These are phyloP conservation scores for Cettia cetti DNA, from an alignment of 2,113 vertebrate genomes.

Conservation along the genomic window DNA sequence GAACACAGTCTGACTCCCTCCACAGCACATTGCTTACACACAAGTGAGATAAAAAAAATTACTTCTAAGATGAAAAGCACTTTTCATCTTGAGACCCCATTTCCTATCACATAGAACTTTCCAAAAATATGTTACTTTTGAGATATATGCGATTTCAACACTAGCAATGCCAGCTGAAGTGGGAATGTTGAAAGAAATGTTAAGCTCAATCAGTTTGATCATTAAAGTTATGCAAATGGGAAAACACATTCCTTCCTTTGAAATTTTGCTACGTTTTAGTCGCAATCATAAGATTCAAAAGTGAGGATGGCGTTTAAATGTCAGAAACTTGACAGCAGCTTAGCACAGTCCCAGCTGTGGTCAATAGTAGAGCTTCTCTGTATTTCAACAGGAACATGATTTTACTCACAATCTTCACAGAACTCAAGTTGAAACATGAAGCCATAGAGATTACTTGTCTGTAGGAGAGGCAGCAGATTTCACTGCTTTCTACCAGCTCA, in stretches of 20 bases:
- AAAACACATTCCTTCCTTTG: neutral
- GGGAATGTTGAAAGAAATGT: constrained; percentile 25
- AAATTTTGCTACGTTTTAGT: neutral
- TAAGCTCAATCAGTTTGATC: constrained; percentile 9
- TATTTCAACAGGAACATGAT: neutral
- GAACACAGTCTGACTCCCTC: neutral
- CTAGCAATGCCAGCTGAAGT: constrained; percentile 19
- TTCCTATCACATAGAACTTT: neutral
- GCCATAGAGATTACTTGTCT: neutral
- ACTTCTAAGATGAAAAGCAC: neutral
- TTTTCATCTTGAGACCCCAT: constrained; percentile 4
- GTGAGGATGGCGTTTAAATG: neutral
- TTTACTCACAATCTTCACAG: neutral
- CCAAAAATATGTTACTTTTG: constrained; percentile 30
- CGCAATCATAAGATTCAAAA: neutral
- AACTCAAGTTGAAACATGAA: neutral
- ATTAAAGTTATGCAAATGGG: constrained; percentile 44
- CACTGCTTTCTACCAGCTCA: neutral
- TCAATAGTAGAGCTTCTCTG: neutral
- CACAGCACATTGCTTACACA: neutral
- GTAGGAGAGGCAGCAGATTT: neutral
- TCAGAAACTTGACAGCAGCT: neutral
- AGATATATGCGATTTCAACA: neutral
- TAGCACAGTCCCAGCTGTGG: constrained; percentile 1
- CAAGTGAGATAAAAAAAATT: constrained; percentile 19